Conservation (phyloP, 2,797 vertebrate species). For the Cossypha niveicapilla region DNA sequence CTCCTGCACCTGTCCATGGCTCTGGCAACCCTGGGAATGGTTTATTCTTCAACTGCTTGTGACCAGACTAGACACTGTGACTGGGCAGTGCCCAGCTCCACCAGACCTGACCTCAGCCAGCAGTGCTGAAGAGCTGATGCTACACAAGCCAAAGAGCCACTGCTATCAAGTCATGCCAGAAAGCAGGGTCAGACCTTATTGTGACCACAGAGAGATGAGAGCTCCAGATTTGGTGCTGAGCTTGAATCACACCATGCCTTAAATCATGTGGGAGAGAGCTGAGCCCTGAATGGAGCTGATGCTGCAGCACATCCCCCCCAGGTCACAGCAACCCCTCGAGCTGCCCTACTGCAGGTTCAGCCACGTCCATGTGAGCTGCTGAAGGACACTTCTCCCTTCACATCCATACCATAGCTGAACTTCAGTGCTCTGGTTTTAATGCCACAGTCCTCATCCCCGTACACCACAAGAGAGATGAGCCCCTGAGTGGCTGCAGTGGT, state of each 20-base stretch:
- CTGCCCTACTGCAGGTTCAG: not conserved
- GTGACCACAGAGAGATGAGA: not conserved
- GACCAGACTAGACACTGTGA: not conserved
- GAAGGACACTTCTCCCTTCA: not conserved
- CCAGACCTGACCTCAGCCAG: not conserved
- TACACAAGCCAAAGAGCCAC: not conserved
- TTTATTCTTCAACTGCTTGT: not conserved
- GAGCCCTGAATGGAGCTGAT: fast-evolving
- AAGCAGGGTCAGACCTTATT: fast-evolving
- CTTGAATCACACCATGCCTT: not conserved
- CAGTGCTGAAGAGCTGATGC: not conserved
- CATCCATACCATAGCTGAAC: fast-evolving
- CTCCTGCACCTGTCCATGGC: not conserved
- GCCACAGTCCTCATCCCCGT: not conserved
- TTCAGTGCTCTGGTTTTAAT: not conserved
- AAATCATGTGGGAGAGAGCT: fast-evolving
- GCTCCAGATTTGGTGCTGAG: not conserved
- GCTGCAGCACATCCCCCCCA: not conserved
- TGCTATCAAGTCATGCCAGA: fast-evolving
- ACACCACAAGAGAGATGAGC: fast-evolving
- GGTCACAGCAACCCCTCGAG: fast-evolving
- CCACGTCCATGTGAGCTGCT: fast-evolving
- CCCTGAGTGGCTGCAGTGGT: not conserved
- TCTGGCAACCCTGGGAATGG: not conserved
- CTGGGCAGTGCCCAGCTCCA: not conserved